Evolutionary conservation across 2,888 invertebrate species (phyloP), one percentile per base, ranked within the genome.

Genomic region (Lagria hirta): DNA sequence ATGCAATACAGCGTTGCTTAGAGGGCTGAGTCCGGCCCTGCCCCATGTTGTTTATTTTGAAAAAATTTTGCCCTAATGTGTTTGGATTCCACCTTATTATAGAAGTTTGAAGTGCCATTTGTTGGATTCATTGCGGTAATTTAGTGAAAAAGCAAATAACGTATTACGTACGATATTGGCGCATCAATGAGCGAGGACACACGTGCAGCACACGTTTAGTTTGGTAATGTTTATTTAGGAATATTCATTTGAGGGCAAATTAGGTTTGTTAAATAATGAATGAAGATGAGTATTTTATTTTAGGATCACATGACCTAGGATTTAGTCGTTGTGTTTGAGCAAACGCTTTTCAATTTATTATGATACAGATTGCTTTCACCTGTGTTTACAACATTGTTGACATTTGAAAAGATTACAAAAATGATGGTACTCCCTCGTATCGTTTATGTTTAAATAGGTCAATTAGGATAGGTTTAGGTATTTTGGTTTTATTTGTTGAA

Each of bases 281-380:
- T 28, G 28, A 11, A 26, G 12, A 26, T 26, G 8, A 11, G 2
- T 6, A 16, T 28, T 13, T 28, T 28, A 8, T 7, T 13, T 26
- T 26, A n/a, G n/a, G 11, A 26, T 12, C 8, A 12, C 16, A 11
- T 29, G 15, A 11, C 15, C 14, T 29, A 14, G 15, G 14, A n/a
- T 15, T 14, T 17, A 8, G 8, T 7, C 14, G 15, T 30, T 30
- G 18, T 10, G 18, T 30, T 17, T 11, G 8, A 28, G 8, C 28
- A 28, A 28, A 28, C 28, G 8, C 6, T 28, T 13, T 7, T 14
- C 13, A 10, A 11, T 20, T 20, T 33, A 33, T 33, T 22, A n/a
- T 33, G 21, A 12, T 33, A 21, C 23, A 33, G 22, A 13, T 33
- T 33, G 22, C 33, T 33, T 33, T 33, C 33, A 33, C 21, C 33